Evolutionary conservation across 2,888 invertebrate species (phyloP).

Genomic region (Mesorhabditis belari): DNA sequence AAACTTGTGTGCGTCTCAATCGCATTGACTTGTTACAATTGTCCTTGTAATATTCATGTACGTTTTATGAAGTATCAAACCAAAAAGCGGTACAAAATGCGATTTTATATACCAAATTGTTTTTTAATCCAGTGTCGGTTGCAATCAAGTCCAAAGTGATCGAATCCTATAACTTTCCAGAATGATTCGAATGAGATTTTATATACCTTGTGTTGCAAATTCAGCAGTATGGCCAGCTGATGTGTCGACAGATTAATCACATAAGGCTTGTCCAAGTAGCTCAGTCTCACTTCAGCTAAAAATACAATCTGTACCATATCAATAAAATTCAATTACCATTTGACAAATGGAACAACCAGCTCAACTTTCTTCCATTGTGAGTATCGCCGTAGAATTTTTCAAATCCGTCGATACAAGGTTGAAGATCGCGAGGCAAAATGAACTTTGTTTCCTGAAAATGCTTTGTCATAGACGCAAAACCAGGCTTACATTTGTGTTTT

Average conservation of each 20-base stretch:
- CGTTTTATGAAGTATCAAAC: too few relatives aligned
- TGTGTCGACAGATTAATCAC: slow-evolving; percentile 81
- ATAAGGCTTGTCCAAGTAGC: slow-evolving; percentile 73
- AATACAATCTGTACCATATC: slow-evolving; percentile 7
- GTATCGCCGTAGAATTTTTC: slow-evolving; percentile 81
- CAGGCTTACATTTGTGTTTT: background rate
- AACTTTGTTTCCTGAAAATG: slow-evolving; percentile 61
- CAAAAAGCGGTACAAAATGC: too few relatives aligned
- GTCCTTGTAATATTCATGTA: too few relatives aligned
- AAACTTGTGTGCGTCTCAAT: too few relatives aligned
- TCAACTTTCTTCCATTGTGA: slow-evolving; percentile 85
- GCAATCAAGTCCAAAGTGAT: too few relatives aligned
- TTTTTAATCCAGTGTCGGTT: too few relatives aligned
- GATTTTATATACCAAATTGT: too few relatives aligned
- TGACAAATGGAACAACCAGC: slow-evolving; percentile 91
- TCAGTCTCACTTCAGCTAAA: slow-evolving; percentile 58
- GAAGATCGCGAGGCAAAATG: slow-evolving; percentile 79
- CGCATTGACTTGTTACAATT: too few relatives aligned
- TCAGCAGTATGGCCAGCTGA: slow-evolving; percentile 69
- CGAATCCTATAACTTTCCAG: too few relatives aligned
- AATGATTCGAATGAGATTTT: too few relatives aligned
- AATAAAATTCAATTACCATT: slow-evolving; percentile 61
- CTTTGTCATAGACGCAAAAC: background rate
- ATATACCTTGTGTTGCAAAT: too few relatives aligned
- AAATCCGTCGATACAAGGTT: slow-evolving; percentile 77